These are phyloP conservation scores for Invenusta paracnida DNA, from an alignment of 2,888 invertebrate genomes.

Conservation along the genomic window DNA sequence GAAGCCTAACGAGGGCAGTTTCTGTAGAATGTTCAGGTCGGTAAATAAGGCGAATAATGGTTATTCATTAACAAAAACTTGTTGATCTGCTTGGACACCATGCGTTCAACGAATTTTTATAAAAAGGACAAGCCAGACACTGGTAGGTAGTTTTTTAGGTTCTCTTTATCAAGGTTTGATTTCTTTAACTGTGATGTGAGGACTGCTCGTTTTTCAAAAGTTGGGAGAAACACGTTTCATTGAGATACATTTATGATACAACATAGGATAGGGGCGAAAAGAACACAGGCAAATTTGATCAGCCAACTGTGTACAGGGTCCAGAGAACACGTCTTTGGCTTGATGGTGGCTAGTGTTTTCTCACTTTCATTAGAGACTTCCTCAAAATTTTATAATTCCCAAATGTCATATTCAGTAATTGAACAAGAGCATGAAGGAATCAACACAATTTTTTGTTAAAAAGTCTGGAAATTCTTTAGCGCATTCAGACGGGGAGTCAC, in stretches of 20 bases:
- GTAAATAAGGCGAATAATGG: too few relatives aligned
- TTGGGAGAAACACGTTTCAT: background rate
- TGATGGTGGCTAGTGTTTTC: background rate
- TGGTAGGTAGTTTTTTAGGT: too few relatives aligned
- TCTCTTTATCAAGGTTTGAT: background rate
- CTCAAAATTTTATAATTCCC: background rate
- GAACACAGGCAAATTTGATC: background rate
- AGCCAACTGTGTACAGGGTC: too few relatives aligned
- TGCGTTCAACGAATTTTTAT: background rate
- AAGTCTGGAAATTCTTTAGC: background rate
- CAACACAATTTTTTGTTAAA: background rate
- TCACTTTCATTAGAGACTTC: background rate
- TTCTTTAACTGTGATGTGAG: background rate
- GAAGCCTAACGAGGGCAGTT: background rate
- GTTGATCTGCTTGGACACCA: too few relatives aligned
- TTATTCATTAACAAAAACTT: too few relatives aligned
- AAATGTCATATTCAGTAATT: background rate
- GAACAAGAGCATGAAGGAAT: too few relatives aligned
- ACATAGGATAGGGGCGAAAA: too few relatives aligned
- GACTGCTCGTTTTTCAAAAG: background rate
- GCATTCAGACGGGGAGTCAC: background rate
- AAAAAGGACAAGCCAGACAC: background rate
- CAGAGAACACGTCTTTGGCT: too few relatives aligned
- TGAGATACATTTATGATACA: background rate
- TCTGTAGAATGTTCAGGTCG: background rate